Evolutionary conservation across 2,888 invertebrate species (phyloP).

Genomic region (Aplocera efformata): DNA sequence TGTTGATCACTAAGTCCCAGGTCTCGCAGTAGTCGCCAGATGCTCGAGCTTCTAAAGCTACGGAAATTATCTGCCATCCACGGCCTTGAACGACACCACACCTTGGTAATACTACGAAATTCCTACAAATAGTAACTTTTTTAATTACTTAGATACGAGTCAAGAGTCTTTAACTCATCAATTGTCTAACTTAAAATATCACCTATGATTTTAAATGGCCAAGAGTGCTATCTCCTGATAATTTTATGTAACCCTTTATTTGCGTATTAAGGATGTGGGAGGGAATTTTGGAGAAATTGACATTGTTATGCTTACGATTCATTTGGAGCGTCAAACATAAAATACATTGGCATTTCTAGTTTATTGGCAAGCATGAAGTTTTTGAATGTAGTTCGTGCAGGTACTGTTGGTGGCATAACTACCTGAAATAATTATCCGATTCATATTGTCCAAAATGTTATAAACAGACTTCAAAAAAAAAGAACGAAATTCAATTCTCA

Average conservation of each 20-base stretch:
- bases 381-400: slow-evolving; percentile 57
- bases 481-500: too few species aligned
- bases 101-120: slow-evolving; percentile 66
- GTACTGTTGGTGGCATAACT: slow-evolving; percentile 69
- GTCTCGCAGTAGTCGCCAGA: slow-evolving; percentile 65
- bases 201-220: too few species aligned
- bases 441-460: too few species aligned
- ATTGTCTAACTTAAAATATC: too few species aligned
- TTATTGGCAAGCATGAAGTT: slow-evolving; percentile 71
- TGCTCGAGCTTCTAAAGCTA: slow-evolving; percentile 63
- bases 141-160: background rate
- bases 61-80: slow-evolving; percentile 71
- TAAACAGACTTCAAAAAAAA: too few species aligned
- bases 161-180: too few species aligned
- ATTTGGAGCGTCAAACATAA: slow-evolving; percentile 57
- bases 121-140: slow-evolving; percentile 36
- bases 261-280: too few species aligned
- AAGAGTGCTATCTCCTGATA: too few species aligned
- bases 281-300: too few species aligned
- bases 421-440: slow-evolving; percentile 39
- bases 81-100: slow-evolving; percentile 65
- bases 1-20: slow-evolving; percentile 67
- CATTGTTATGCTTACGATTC: slow-evolving; percentile 64
- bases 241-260: too few species aligned
- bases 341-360: slow-evolving; percentile 62